Conservation (phyloP, 2,888 invertebrate species). For the Penaeus monodon region DNA sequence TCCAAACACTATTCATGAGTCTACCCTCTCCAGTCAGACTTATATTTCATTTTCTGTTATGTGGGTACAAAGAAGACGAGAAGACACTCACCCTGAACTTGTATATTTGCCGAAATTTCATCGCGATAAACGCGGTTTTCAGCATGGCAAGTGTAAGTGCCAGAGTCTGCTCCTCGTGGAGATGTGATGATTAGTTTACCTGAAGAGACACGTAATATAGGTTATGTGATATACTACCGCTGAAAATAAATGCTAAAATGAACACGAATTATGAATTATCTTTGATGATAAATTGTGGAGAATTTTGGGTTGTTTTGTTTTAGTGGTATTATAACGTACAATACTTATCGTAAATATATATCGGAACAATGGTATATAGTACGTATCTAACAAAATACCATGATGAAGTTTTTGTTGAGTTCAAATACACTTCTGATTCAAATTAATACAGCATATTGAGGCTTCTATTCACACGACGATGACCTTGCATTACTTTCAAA, state of each 20-base stretch:
- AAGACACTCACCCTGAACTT: slow-evolving; percentile 75
- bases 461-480: no score
- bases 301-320: no score
- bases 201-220: slow-evolving; percentile 8
- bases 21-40: background rate
- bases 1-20: background rate
- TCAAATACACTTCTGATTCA: no score
- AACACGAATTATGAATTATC: background rate
- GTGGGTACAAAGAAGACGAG: slow-evolving; percentile 7
- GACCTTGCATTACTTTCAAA: no score
- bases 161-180: slow-evolving; percentile 80
- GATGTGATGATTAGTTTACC: slow-evolving; percentile 73
- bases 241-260: background rate
- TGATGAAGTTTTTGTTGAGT: no score
- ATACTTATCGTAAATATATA: no score
- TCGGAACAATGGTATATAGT: no score
- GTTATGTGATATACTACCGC: background rate
- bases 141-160: slow-evolving; percentile 82
- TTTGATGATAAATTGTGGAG: background rate
- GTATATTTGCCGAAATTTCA: slow-evolving; percentile 81
- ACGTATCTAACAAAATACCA: no score
- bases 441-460: no score
- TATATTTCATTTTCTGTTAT: slow-evolving; percentile 20
- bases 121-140: slow-evolving; percentile 81
- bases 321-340: no score